A percentile compares a stretch with the other conserved stretches of the same genome.
Evolutionary conservation across 2,797 vertebrate species (phyloP).

Genomic region (Zenarchopterus dispar): DNA sequence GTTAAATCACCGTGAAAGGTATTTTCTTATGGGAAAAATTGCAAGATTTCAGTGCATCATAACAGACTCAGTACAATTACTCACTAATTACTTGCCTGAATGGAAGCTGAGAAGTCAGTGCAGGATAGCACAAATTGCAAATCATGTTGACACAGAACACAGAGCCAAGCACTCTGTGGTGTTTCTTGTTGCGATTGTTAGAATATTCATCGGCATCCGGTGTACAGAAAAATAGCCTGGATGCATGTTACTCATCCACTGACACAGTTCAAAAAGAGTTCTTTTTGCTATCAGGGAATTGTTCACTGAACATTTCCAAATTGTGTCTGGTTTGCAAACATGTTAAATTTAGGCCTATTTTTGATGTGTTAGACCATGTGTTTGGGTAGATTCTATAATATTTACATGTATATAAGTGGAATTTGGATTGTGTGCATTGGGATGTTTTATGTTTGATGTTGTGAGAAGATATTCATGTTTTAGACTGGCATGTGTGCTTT

Average conservation of each 20-base stretch:
- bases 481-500: constrained; percentile 25
- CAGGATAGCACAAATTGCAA: constrained; percentile 64
- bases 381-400: constrained; percentile 30
- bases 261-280: constrained; percentile 54
- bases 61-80: constrained; percentile 53
- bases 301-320: constrained; percentile 48
- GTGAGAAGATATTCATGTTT: constrained; percentile 11
- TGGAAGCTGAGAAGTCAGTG: constrained; percentile 60
- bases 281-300: constrained; percentile 60
- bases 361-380: constrained; percentile 30
- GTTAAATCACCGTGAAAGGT: constrained; percentile 25
- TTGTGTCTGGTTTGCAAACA: constrained; percentile 57
- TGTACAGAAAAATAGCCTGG: constrained; percentile 67
- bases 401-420: constrained; percentile 8
- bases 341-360: constrained; percentile 37
- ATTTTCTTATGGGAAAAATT: constrained; percentile 21
- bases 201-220: constrained; percentile 74
- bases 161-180: constrained; percentile 54
- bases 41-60: constrained; percentile 48
- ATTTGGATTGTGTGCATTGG: not conserved
- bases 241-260: constrained; percentile 61
- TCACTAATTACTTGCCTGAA: constrained; percentile 66
- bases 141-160: constrained; percentile 68
- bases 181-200: constrained; percentile 67
- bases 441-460: constrained; percentile 7